Evolutionary conservation across 2,113 vertebrate species (phyloP).

Genomic region (Puffinus mauretanicus): DNA sequence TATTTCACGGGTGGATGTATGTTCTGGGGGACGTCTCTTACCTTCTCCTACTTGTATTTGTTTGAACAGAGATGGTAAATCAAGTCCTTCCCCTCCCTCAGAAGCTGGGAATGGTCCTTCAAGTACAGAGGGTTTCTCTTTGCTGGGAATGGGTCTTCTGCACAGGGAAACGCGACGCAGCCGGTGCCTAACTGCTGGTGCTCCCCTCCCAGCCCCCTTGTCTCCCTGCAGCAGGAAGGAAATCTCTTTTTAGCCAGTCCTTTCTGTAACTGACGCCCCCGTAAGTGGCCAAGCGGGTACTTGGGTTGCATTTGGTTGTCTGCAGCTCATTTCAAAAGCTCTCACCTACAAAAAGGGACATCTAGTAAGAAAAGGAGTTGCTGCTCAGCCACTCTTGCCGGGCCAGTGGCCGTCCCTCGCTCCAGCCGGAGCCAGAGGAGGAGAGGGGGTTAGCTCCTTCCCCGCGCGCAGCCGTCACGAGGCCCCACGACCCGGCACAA

Average conservation of each 20-base stretch:
- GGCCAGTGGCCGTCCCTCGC: neutral
- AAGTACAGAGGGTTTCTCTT: neutral
- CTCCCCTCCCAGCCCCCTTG: neutral
- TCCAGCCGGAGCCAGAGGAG: neutral
- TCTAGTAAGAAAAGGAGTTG: neutral
- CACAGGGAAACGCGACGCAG: accelerated
- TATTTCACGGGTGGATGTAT: neutral
- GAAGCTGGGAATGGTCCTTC: neutral
- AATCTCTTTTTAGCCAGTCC: neutral
- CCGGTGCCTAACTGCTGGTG: neutral
- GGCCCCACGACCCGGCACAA: neutral
- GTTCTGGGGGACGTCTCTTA: neutral
- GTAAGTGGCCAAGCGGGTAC: neutral
- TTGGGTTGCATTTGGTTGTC: neutral
- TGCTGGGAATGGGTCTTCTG: neutral
- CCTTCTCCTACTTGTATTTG: neutral
- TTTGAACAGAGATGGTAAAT: neutral
- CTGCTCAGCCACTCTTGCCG: neutral
- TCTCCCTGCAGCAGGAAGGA: neutral
- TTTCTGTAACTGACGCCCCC: neutral
- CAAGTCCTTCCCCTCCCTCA: neutral
- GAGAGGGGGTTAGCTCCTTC: neutral
- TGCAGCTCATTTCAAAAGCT: neutral
- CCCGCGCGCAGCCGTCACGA: accelerated
- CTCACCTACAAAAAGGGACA: neutral